These are phyloP conservation scores for Parnassius mnemosyne DNA, from an alignment of 2,888 invertebrate species.

Conservation along the genomic window DNA sequence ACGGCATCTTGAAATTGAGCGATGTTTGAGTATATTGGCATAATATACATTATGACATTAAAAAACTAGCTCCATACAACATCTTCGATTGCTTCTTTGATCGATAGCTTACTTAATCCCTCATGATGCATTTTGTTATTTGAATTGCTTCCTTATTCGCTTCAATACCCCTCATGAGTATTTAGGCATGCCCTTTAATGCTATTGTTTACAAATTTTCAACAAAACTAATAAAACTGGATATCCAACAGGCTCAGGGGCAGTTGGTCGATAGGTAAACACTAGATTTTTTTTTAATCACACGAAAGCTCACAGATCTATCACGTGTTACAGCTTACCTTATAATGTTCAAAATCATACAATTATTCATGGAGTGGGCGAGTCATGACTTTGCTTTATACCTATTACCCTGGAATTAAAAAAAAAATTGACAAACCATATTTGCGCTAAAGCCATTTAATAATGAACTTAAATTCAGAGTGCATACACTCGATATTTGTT, in stretches of 20 bases:
- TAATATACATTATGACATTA: too few relatives aligned
- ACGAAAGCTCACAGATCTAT: conserved; percentile 23
- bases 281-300: conserved; percentile 36
- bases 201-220: conserved; percentile 26
- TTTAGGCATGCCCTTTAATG: conserved; percentile 49
- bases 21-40: too few relatives aligned
- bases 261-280: conserved; percentile 61
- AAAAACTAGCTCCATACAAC: too few relatives aligned
- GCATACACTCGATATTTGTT: not conserved
- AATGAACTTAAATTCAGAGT: not conserved
- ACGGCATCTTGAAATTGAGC: not conserved
- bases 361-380: conserved; percentile 21
- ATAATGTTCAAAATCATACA: conserved; percentile 9
- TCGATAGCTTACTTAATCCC: conserved; percentile 30
- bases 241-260: conserved; percentile 55
- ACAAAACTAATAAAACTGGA: conserved; percentile 34
- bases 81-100: not conserved
- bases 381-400: conserved; percentile 1
- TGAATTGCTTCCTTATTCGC: conserved; percentile 46
- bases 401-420: not conserved
- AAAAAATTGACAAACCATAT: conserved; percentile 3
- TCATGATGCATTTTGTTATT: conserved; percentile 34
- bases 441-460: not conserved
- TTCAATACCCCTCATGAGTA: conserved; percentile 36
- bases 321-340: conserved; percentile 24